Percentiles rank a stretch among this genome's conserved stretches.
Evolutionary conservation across 1,140 invertebrate species (phyloP).

Genomic region (Drosophila yakuba): DNA sequence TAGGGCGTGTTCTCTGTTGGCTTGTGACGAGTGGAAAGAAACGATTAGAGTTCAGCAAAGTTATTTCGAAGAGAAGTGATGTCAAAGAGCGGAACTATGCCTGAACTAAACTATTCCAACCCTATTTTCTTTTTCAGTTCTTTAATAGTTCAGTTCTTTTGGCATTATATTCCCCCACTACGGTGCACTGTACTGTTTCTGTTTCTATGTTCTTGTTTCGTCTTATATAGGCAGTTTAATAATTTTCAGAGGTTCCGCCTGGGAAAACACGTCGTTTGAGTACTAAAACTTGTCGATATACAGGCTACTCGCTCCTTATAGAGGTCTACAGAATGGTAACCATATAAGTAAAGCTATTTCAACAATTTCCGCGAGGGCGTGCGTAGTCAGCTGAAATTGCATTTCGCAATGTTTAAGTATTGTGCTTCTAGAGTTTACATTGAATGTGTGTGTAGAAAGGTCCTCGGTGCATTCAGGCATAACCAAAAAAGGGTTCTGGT

Average conservation of each 20-base stretch:
- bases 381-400: conserved; percentile 46
- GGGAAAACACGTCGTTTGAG: conserved; percentile 48
- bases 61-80: conserved; percentile 29
- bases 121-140: conserved; percentile 10
- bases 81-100: conserved; percentile 71
- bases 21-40: neutral
- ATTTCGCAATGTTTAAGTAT: conserved; percentile 15
- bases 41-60: conserved; percentile 52
- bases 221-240: conserved; percentile 65
- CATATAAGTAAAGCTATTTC: conserved; percentile 54
- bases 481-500: conserved; percentile 13
- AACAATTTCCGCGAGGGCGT: conserved; percentile 46
- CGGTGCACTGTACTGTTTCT: conserved; percentile 3
- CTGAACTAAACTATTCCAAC: conserved; percentile 51
- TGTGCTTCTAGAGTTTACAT: conserved; percentile 8
- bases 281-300: conserved; percentile 35
- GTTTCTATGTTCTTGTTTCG: conserved; percentile 21
- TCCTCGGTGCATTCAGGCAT: conserved; percentile 42
- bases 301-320: conserved; percentile 20
- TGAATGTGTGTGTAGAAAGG: conserved; percentile 3
- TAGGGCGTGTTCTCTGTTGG: conserved; percentile 24
- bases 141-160: conserved; percentile 35
- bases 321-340: conserved; percentile 16
- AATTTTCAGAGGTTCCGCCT: conserved; percentile 74
- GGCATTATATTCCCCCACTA: conserved; percentile 15